phyloP scores from a whole-genome alignment of 2,797 vertebrate genomes.

The Parambassis ranga region DNA sequence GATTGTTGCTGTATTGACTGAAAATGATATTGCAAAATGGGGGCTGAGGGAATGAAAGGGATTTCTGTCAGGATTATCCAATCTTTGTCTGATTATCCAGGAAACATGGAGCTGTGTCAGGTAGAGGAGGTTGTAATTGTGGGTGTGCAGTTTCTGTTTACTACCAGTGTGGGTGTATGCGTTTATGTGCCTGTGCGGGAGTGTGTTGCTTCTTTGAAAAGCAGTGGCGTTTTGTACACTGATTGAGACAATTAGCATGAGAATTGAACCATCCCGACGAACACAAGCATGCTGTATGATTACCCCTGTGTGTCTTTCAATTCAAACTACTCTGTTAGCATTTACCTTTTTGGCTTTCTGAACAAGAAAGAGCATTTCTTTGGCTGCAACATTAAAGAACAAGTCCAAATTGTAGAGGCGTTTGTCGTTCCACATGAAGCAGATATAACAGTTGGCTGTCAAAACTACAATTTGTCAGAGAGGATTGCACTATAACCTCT shows the following conservation, averaged over 20 bases:
- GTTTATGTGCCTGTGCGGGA: background rate
- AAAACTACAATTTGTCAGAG: constrained; percentile 45
- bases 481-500: constrained; percentile 32
- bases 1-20: constrained; percentile 63
- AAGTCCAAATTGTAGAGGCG: constrained; percentile 38
- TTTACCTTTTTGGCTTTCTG: constrained; percentile 42
- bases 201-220: constrained; percentile 48
- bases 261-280: constrained; percentile 81
- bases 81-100: constrained; percentile 75
- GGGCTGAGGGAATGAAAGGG: constrained; percentile 68
- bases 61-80: constrained; percentile 76
- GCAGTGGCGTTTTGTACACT: constrained; percentile 58
- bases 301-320: constrained; percentile 54
- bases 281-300: constrained; percentile 64
- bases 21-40: constrained; percentile 70
- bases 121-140: constrained; percentile 71
- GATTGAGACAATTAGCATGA: constrained; percentile 82
- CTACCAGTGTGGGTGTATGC: constrained; percentile 21
- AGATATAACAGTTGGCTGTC: constrained; percentile 65
- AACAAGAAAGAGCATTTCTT: constrained; percentile 44
- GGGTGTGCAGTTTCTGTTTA: constrained; percentile 69
- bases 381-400: constrained; percentile 62
- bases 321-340: constrained; percentile 45
- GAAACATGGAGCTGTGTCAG: constrained; percentile 66
- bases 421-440: constrained; percentile 45